Conservation (phyloP, 2,113 vertebrate species). For the Ammodytes marinus region DNA sequence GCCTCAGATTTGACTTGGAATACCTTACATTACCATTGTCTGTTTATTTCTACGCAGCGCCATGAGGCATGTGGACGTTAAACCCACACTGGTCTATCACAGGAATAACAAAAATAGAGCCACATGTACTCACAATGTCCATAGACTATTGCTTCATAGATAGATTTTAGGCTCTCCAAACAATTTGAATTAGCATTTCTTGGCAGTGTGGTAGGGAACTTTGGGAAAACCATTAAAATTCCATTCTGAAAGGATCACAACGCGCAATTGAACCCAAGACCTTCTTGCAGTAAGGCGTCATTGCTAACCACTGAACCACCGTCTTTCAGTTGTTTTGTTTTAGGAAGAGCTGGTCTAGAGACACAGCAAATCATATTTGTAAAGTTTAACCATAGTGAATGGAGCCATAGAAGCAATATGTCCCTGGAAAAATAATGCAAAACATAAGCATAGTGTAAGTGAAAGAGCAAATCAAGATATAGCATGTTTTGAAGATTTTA, state of each 20-base stretch:
- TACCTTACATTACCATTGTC: background rate
- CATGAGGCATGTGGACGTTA: conserved; percentile 13
- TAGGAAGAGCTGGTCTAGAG: conserved; percentile 35
- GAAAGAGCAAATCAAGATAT: background rate
- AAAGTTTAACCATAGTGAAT: conserved; percentile 18
- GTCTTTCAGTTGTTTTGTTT: conserved; percentile 53
- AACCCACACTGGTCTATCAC: conserved; percentile 20
- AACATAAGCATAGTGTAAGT: background rate
- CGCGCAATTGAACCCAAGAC: conserved; percentile 20
- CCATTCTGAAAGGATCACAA: conserved; percentile 22
- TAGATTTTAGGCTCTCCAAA: conserved; percentile 31
- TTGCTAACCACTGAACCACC: conserved; percentile 29
- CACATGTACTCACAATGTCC: no score
- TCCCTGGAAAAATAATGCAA: conserved; percentile 5
- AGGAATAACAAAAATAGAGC: conserved; percentile 18
- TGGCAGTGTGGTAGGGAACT: background rate
- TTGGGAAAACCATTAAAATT: conserved; percentile 35
- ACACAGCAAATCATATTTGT: conserved; percentile 49
- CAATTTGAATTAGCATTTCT: conserved; percentile 25
- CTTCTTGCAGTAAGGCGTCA: conserved; percentile 10
- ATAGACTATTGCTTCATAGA: conserved; percentile 5
- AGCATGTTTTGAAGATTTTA: background rate
- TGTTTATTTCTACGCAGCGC: background rate
- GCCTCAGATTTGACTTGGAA: background rate
- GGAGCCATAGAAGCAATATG: conserved; percentile 20